Percentiles rank a stretch among this genome's conserved stretches.
Conservation (phyloP, 2,888 invertebrate genomes). For the Epinotia demarniana region DNA sequence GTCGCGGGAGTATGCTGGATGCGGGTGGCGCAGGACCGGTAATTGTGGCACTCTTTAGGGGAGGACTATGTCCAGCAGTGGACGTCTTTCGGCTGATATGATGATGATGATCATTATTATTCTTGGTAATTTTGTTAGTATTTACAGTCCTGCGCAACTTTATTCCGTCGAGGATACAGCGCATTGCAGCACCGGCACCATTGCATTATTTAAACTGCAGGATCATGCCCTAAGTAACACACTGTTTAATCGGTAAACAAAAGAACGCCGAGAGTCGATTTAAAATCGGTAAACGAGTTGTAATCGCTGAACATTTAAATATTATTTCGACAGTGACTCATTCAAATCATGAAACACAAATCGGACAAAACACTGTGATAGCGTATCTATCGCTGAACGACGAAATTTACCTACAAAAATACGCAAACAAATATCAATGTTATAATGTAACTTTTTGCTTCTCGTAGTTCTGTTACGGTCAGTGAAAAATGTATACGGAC, state of each 20-base stretch:
- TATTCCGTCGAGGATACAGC: conserved; percentile 9
- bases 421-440: neutral
- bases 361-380: conserved; percentile 23
- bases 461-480: too few species aligned
- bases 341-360: conserved; percentile 5
- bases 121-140: neutral
- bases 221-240: neutral
- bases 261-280: too few species aligned
- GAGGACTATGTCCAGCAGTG: too few species aligned
- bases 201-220: conserved; percentile 17
- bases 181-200: conserved; percentile 12
- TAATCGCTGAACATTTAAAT: conserved; percentile 5
- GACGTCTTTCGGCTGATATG: too few species aligned
- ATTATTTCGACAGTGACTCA: neutral
- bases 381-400: conserved; percentile 23
- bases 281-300: neutral
- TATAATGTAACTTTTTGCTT: too few species aligned
- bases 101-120: too few species aligned
- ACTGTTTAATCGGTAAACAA: neutral
- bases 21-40: too few species aligned
- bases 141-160: conserved; percentile 7
- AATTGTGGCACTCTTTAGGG: too few species aligned
- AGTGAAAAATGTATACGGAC: too few species aligned
- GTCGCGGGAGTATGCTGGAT: too few species aligned
- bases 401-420: neutral